Evolutionary conservation across 2,888 invertebrate genomes (phyloP), one percentile per base, ranked within the genome.

Genomic region (Lochmaea crataegi): DNA sequence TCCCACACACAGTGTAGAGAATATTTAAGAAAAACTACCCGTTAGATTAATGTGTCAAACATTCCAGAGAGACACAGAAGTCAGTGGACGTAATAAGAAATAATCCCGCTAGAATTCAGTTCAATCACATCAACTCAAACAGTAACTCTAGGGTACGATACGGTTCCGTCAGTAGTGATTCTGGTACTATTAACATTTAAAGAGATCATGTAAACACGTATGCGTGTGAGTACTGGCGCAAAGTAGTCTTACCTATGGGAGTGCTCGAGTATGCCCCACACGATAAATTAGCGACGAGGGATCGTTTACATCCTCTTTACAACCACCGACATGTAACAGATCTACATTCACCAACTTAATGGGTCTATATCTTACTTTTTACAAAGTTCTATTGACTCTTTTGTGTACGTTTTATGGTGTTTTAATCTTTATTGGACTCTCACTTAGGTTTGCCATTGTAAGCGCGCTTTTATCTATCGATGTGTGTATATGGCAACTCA

Each of bases 311-410:
- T 79, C 76, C 74, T 69, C 71, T 74, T 76, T 67, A 76, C 74
- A 75, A 75, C 75, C 68, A 65, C 65, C 75, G 67, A 71, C 75
- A 74, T 75, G 75, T 77, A 76, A 73, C 77, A 79, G 80, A 78
- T 79, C 78, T 75, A 80, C 80, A 80, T 80, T 80, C 76, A 78
- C 78, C 75, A 73, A 79, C 76, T 64, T 81, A 81, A 80, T 81
- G 80, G 78, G 75, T 73, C 79, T 78, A 79, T 80, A 80, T 72
- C 71, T 80, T 77, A 77, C 77, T 80, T 80, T 79, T 80, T 80
- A 80, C 79, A 78, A 77, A 79, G 77, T 79, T 74, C 78, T 75
- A 80, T 78, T 72, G 78, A 76, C 78, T 79, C 78, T 78, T 79
- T 80, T 77, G 77, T 75, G 75, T 70, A 75, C 76, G 75, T 75